Base-by-base conservation (phyloP, 2,888 invertebrate genomes). In the Hydrotaea diabolus region DNA sequence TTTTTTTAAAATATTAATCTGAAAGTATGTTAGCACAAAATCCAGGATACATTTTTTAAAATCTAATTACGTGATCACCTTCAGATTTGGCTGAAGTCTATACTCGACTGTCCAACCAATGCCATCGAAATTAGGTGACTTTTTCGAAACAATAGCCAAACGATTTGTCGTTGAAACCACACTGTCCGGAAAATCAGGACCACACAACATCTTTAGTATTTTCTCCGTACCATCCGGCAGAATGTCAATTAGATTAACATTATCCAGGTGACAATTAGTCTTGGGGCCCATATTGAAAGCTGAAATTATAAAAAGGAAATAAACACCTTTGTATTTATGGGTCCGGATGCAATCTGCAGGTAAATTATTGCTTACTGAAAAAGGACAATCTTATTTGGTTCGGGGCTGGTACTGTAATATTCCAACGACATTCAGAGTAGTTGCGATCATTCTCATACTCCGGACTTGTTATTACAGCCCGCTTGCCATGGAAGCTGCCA, bases 111-210 rank as follows among this genome's bases (percentile, higher is more conserved):
- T 31, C 95, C 96, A 97, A 13, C 96, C 96, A 0, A 93, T 93
- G 0, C 96, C 96, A 59, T 94, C 94, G 87, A 96, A 96, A 88
- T 95, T 95, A 19, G 93, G 92, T 9, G 94, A 94, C 9, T 96
- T 95, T 55, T 93, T 93, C 83, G 95, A 92, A 69, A 93, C 93
- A 89, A 92, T 82, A 7, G 87, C 87, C 0, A 90, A 26, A 8
- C 87, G 87, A 76, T 94, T 94, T 15, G 93, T 93, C 0, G 87
- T 85, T 9, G 86, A 93, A 0, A 91, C 91, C 86, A 93, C 94
- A 36, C 91, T 90, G 0, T 94, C 94, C 0, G 95, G 95, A 0
- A 86, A 82, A 36, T 93, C 93, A 92, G 95, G 77, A 0, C 92
- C 92, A 86, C 93, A 93, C 87, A 92, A 93, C 0, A 92, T 93